phyloP scores from a whole-genome alignment of 2,797 vertebrate genomes.

The Leptatherina wallacei region DNA sequence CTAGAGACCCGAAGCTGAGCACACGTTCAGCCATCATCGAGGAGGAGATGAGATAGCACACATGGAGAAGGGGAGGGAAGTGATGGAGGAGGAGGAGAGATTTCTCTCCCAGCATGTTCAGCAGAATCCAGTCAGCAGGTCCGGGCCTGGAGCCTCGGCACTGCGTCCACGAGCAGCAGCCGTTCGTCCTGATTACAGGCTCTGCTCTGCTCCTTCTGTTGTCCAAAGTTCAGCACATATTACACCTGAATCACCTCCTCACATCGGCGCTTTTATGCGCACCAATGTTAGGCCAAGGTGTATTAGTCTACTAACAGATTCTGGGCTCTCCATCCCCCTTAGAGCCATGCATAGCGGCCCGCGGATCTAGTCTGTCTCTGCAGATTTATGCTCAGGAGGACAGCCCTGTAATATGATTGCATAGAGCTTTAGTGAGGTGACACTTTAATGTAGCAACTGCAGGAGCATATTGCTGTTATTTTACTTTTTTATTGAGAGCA shows the following conservation, averaged over 20 bases:
- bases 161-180: slow-evolving; percentile 29
- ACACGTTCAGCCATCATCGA: not conserved
- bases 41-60: not conserved
- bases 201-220: slow-evolving; percentile 65
- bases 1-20: slow-evolving; percentile 8
- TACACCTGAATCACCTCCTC: slow-evolving; percentile 55
- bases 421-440: slow-evolving; percentile 44
- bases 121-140: slow-evolving; percentile 67
- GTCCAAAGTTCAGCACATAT: slow-evolving; percentile 58
- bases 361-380: slow-evolving; percentile 45
- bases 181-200: slow-evolving; percentile 58
- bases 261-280: slow-evolving; percentile 58
- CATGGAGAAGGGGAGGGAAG: not conserved
- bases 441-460: slow-evolving; percentile 58
- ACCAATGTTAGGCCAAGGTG: slow-evolving; percentile 59
- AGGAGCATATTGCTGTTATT: slow-evolving; percentile 57
- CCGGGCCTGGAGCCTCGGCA: slow-evolving; percentile 30
- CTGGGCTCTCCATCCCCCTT: slow-evolving; percentile 18
- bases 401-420: slow-evolving; percentile 42
- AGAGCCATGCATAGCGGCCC: slow-evolving; percentile 5
- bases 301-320: slow-evolving; percentile 63
- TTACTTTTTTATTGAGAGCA: slow-evolving; percentile 50
- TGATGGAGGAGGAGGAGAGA: slow-evolving; percentile 3
- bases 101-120: slow-evolving; percentile 50
- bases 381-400: slow-evolving; percentile 42